Conservation (phyloP, 2,888 invertebrate genomes). For the Scaptomyza parva region DNA sequence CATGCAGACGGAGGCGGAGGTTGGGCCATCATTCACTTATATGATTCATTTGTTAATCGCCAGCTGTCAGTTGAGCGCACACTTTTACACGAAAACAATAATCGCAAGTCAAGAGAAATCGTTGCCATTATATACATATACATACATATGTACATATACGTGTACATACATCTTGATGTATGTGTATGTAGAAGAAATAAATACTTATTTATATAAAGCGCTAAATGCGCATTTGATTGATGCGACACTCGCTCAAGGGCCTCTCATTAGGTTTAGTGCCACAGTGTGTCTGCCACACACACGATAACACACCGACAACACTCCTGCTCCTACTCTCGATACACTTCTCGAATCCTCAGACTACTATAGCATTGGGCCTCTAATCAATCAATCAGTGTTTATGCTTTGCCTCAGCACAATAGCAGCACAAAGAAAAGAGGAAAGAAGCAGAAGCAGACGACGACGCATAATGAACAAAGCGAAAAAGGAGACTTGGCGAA, state of each 20-base stretch:
- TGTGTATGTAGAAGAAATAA: slow-evolving; percentile 21
- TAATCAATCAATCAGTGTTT: slow-evolving; percentile 82
- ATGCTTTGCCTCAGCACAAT: slow-evolving; percentile 54
- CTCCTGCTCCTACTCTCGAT: slow-evolving; percentile 3
- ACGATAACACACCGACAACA: slow-evolving; percentile 24
- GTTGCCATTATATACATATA: slow-evolving; percentile 40
- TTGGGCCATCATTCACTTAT: slow-evolving; percentile 63
- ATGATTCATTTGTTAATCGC: slow-evolving; percentile 76
- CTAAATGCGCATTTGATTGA: slow-evolving; percentile 78
- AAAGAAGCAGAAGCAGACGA: slow-evolving; percentile 26
- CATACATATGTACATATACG: slow-evolving; percentile 10
- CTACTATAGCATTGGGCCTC: slow-evolving; percentile 56
- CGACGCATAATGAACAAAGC: slow-evolving; percentile 61
- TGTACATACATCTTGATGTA: not conserved
- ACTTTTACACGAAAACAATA: slow-evolving; percentile 67
- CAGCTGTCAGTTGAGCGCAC: slow-evolving; percentile 61
- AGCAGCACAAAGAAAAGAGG: slow-evolving; percentile 23
- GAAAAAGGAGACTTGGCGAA: slow-evolving; percentile 64
- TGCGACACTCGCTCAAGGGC: slow-evolving; percentile 78
- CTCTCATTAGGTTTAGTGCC: slow-evolving; percentile 75
- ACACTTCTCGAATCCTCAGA: slow-evolving; percentile 8
- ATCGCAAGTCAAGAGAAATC: slow-evolving; percentile 74
- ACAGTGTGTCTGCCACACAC: slow-evolving; percentile 31
- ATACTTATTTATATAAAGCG: slow-evolving; percentile 62
- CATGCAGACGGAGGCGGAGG: not conserved